These are phyloP conservation scores for Enteromius paludinosus DNA, from an alignment of 2,797 vertebrate genomes.

Conservation along the genomic window DNA sequence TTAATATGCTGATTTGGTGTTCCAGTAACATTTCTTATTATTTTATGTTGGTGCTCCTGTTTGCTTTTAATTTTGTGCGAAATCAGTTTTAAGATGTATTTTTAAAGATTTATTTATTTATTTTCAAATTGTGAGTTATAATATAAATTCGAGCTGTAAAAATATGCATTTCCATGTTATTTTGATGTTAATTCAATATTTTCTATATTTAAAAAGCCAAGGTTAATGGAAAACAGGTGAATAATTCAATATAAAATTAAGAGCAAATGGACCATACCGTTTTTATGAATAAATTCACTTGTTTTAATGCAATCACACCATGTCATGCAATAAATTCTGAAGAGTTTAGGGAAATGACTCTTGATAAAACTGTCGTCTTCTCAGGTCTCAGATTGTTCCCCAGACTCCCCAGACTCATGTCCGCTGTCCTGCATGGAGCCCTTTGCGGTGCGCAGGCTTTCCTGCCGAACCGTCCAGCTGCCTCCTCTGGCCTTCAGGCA, in stretches of 20 bases:
- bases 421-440: slow-evolving; percentile 84
- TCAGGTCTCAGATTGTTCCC: slow-evolving; percentile 83
- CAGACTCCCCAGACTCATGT: slow-evolving; percentile 80
- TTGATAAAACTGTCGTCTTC: slow-evolving; percentile 26
- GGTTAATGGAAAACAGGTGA: slow-evolving; percentile 23
- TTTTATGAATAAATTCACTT: neutral
- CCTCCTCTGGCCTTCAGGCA: slow-evolving; percentile 92
- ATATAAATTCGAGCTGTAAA: neutral
- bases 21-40: neutral
- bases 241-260: slow-evolving; percentile 21
- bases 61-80: neutral
- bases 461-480: slow-evolving; percentile 87
- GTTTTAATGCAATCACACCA: neutral
- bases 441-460: slow-evolving; percentile 88
- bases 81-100: neutral
- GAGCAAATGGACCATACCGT: neutral
- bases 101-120: neutral
- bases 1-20: neutral
- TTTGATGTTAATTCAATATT: neutral
- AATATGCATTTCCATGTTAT: neutral
- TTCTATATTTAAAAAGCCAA: neutral
- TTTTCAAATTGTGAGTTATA: neutral
- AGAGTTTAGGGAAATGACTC: neutral
- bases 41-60: neutral
- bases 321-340: neutral